Conservation (phyloP, 1,140 invertebrate species). For the Drosophila biarmipes region DNA sequence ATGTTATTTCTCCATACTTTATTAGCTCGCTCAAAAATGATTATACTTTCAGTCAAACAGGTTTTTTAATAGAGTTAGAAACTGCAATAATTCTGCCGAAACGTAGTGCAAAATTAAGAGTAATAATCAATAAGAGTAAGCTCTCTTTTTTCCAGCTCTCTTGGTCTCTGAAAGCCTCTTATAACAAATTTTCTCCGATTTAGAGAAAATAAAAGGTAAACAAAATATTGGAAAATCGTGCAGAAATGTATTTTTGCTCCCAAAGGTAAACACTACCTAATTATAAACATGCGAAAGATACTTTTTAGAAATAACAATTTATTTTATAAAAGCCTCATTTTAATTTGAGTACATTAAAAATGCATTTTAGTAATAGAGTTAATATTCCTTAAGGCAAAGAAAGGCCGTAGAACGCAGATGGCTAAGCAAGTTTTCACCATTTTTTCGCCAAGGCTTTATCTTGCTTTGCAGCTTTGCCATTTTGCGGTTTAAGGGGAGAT, state of each 20-base stretch:
- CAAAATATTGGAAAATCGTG: not conserved
- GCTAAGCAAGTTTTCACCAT: slow-evolving; percentile 17
- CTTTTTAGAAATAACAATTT: too few relatives aligned
- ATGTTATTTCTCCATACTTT: too few relatives aligned
- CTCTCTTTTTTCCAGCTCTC: not conserved
- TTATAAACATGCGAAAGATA: not conserved
- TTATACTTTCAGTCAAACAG: too few relatives aligned
- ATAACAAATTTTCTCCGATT: not conserved
- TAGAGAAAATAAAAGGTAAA: not conserved
- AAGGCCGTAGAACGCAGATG: not conserved
- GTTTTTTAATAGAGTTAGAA: too few relatives aligned
- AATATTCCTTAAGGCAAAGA: slow-evolving; percentile 1
- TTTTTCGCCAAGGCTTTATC: slow-evolving; percentile 52
- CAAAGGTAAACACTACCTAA: too few relatives aligned
- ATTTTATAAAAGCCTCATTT: too few relatives aligned
- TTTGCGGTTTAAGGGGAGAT: slow-evolving; percentile 84
- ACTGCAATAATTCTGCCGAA: too few relatives aligned
- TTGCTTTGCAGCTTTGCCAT: slow-evolving; percentile 64
- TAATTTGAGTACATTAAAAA: not conserved
- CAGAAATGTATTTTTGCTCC: too few relatives aligned
- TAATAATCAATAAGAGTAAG: not conserved
- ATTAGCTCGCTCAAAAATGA: too few relatives aligned
- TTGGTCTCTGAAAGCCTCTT: not conserved
- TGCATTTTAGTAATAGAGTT: slow-evolving; percentile 12
- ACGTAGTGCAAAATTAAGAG: not conserved